These are phyloP conservation scores for Platyscelio sp. DNA, from an alignment of 2,888 invertebrate species.

Conservation along the genomic window DNA sequence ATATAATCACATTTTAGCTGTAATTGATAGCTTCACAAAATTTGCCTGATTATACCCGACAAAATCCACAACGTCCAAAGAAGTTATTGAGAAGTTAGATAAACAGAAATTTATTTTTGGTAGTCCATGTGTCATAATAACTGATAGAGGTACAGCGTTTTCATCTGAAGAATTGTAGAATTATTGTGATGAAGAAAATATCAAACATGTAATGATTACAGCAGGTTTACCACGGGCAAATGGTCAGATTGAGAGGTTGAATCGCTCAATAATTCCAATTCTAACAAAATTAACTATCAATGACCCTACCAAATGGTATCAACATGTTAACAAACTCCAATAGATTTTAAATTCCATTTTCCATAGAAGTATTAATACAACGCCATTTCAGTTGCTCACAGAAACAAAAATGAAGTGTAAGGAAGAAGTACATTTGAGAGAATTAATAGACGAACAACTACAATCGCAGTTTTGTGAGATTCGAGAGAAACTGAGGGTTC, in stretches of 20 bases:
- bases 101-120: conserved; percentile 38
- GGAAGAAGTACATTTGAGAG: conserved; percentile 23
- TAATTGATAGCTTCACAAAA: no score
- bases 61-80: not conserved
- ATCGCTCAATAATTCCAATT: not conserved
- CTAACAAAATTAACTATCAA: conserved; percentile 21
- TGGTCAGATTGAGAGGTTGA: conserved; percentile 40
- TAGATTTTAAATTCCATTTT: conserved; percentile 41
- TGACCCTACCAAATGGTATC: conserved; percentile 32
- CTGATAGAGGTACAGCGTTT: conserved; percentile 57
- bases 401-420: conserved; percentile 27
- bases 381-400: conserved; percentile 33
- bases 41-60: not conserved
- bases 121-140: conserved; percentile 35
- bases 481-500: not conserved
- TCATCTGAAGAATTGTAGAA: conserved; percentile 42
- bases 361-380: conserved; percentile 28
- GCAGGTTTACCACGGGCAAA: conserved; percentile 43
- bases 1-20: no score
- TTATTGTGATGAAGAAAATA: conserved; percentile 41
- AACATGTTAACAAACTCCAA: conserved; percentile 40
- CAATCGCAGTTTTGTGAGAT: conserved; percentile 7
- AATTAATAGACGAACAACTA: conserved; percentile 25
- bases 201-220: conserved; percentile 33
- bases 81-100: conserved; percentile 42